phyloP scores from a whole-genome alignment of 2,797 vertebrate species.

The Synanceia verrucosa region DNA sequence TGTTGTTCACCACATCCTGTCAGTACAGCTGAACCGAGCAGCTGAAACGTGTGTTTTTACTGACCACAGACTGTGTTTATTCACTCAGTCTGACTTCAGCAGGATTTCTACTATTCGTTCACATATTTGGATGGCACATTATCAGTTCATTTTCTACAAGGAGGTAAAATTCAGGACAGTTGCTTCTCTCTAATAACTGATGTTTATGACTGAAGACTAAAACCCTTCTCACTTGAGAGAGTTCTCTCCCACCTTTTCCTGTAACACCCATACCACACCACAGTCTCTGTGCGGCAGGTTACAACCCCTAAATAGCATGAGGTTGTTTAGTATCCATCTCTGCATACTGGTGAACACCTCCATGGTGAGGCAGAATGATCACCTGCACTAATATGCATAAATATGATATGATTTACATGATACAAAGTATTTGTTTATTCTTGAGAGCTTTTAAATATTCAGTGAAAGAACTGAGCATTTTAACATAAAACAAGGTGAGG shows the following conservation, averaged over 20 bases:
- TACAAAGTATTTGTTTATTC: background rate
- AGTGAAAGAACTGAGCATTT: background rate
- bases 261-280: background rate
- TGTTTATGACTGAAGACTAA: background rate
- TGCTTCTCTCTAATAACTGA: background rate
- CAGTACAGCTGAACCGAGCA: constrained; percentile 25
- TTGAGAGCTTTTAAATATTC: background rate
- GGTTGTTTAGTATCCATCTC: background rate
- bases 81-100: background rate
- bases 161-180: background rate
- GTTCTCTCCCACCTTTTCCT: background rate
- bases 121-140: background rate
- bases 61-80: constrained; percentile 8
- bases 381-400: background rate
- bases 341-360: background rate
- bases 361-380: background rate
- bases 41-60: constrained; percentile 16
- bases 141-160: background rate
- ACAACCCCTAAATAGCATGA: background rate
- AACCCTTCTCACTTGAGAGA: constrained; percentile 2
- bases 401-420: background rate
- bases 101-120: background rate
- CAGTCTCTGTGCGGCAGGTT: background rate
- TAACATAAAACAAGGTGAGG: background rate
- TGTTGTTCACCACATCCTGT: constrained; percentile 55